These are phyloP conservation scores for Tragelaphus buxtoni DNA, from an alignment of 2,113 vertebrate genomes.

Conservation along the genomic window DNA sequence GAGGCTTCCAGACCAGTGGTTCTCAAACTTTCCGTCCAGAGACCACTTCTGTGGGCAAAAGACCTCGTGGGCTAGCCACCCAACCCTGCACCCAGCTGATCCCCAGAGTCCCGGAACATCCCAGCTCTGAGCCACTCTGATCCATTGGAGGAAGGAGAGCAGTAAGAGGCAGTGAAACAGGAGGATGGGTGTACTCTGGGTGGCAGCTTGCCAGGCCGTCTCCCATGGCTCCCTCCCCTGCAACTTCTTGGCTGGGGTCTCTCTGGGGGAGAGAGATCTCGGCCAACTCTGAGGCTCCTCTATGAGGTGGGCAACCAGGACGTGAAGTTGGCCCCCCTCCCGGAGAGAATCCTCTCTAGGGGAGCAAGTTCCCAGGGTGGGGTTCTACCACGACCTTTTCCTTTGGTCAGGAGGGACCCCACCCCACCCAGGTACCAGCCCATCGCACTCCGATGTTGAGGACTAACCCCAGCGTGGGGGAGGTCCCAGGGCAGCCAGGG, in stretches of 20 bases:
- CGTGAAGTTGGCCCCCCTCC: not conserved
- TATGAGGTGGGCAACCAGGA: not conserved
- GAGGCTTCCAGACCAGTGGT: constrained; percentile 63
- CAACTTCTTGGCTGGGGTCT: not conserved
- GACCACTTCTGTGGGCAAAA: constrained; percentile 75
- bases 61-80: constrained; percentile 64
- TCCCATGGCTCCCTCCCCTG: not conserved
- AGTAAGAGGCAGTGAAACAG: not conserved
- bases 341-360: not conserved
- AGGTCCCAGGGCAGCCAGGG: not conserved
- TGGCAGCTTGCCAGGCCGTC: not conserved
- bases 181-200: not conserved
- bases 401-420: not conserved
- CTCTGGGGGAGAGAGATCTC: not conserved
- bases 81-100: constrained; percentile 34
- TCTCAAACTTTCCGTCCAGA: constrained; percentile 73
- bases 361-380: not conserved
- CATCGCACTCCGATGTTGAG: not conserved
- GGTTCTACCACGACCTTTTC: not conserved
- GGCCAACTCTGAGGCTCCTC: not conserved
- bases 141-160: not conserved
- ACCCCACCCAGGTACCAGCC: not conserved
- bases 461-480: not conserved
- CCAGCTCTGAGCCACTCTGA: not conserved
- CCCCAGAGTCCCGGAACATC: not conserved